A percentile compares a stretch with the other conserved stretches of the same genome.
Evolutionary conservation across 1,140 invertebrate genomes (phyloP).

Genomic region (Caenorhabditis brenneri): DNA sequence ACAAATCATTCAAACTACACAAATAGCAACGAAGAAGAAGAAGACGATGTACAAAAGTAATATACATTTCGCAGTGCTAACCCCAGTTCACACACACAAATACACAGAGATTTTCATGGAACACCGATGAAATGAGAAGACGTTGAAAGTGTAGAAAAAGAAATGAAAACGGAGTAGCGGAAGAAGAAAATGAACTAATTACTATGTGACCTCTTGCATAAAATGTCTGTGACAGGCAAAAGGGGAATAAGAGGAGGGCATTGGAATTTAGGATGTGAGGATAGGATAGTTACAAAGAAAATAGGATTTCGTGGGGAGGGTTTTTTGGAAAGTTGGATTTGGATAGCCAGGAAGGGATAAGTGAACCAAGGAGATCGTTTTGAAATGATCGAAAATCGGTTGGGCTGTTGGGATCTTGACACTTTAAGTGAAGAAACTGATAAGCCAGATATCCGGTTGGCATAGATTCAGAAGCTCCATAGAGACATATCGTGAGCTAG

Average conservation of each 20-base stretch:
- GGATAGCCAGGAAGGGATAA: too few species aligned
- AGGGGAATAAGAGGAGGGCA: too few species aligned
- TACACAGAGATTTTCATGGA: background rate
- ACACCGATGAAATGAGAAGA: background rate
- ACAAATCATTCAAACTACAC: too few species aligned
- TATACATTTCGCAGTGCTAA: background rate
- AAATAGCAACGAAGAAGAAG: too few species aligned
- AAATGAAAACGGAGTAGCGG: background rate
- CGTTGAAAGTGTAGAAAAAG: background rate
- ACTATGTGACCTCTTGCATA: conserved; percentile 26
- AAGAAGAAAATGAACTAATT: background rate
- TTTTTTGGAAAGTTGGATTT: too few species aligned
- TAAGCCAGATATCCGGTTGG: too few species aligned
- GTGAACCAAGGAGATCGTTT: too few species aligned
- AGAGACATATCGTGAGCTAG: too few species aligned
- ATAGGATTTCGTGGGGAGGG: background rate
- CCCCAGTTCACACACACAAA: conserved; percentile 36
- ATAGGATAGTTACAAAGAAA: background rate
- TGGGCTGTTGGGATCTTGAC: too few species aligned
- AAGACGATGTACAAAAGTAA: background rate
- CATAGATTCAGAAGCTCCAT: too few species aligned
- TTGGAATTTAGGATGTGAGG: background rate
- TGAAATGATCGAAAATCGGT: too few species aligned
- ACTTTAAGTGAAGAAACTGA: too few species aligned
- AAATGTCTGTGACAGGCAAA: background rate